phyloP scores from a whole-genome alignment of 2,113 vertebrate genomes.

The Isurus oxyrinchus region DNA sequence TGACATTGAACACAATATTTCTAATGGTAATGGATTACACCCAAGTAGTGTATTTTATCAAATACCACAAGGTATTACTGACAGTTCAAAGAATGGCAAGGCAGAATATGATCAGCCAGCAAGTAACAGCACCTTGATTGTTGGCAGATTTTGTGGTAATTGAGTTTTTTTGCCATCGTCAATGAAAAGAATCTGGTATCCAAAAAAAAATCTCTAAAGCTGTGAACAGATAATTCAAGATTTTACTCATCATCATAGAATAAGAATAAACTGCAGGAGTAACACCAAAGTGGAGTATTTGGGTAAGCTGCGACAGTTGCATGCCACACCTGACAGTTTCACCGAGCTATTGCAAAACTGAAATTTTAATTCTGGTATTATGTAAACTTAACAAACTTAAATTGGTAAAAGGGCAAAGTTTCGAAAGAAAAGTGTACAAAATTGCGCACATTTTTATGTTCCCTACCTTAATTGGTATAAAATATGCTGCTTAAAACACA shows the following conservation, averaged over 20 bases:
- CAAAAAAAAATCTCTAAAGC: not conserved
- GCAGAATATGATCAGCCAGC: slow-evolving; percentile 66
- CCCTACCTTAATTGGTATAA: not conserved
- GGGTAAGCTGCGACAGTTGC: not conserved
- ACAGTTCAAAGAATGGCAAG: slow-evolving; percentile 40
- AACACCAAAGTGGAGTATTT: not conserved
- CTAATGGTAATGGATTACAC: slow-evolving; percentile 41
- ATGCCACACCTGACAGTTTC: not conserved
- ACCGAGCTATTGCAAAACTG: not conserved
- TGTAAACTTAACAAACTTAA: not conserved
- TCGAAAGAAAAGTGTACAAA: not conserved
- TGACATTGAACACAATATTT: slow-evolving; percentile 40
- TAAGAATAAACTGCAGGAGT: not conserved
- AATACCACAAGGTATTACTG: slow-evolving; percentile 54
- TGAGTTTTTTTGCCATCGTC: not conserved
- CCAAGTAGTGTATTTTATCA: slow-evolving; percentile 47
- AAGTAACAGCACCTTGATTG: slow-evolving; percentile 40
- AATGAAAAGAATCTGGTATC: not conserved
- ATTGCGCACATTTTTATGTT: not conserved
- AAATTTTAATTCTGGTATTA: not conserved
- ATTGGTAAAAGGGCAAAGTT: not conserved
- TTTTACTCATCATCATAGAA: not conserved
- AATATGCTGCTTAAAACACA: not conserved
- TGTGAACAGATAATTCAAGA: not conserved
- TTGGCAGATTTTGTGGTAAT: not conserved